A percentile compares a stretch with the other conserved stretches of the same genome.
phyloP scores from a whole-genome alignment of 2,797 vertebrate genomes.

The Emys orbicularis region DNA sequence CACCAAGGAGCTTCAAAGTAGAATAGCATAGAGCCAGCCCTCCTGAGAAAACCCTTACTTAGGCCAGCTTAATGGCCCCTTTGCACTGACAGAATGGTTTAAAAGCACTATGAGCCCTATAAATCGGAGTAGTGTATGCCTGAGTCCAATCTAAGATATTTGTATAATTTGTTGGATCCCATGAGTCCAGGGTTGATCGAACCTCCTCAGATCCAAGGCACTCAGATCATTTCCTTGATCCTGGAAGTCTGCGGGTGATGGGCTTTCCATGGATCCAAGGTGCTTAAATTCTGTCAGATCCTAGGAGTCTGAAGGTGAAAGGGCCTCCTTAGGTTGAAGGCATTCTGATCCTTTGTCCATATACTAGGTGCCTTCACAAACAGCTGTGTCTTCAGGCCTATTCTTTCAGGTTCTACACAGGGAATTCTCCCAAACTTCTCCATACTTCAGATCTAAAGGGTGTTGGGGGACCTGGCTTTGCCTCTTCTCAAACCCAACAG shows the following conservation, averaged over 20 bases:
- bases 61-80: constrained; percentile 31
- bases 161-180: neutral
- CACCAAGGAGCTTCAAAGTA: neutral
- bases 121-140: no score
- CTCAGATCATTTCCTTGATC: neutral
- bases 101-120: neutral
- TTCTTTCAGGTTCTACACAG: neutral
- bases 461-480: neutral
- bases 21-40: neutral
- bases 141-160: no score
- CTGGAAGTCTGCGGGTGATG: neutral
- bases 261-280: neutral
- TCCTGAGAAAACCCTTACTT: neutral
- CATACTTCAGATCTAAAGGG: neutral
- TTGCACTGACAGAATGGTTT: constrained; percentile 27
- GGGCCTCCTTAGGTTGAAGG: no score
- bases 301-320: no score
- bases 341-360: neutral
- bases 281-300: neutral
- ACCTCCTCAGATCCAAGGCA: constrained; percentile 12
- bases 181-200: constrained; percentile 4
- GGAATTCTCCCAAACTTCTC: neutral
- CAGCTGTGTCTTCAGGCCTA: neutral
- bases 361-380: constrained; percentile 4
- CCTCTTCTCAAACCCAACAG: neutral